Conservation (phyloP, 1,140 invertebrate genomes). For the Papilio aristodemus region DNA sequence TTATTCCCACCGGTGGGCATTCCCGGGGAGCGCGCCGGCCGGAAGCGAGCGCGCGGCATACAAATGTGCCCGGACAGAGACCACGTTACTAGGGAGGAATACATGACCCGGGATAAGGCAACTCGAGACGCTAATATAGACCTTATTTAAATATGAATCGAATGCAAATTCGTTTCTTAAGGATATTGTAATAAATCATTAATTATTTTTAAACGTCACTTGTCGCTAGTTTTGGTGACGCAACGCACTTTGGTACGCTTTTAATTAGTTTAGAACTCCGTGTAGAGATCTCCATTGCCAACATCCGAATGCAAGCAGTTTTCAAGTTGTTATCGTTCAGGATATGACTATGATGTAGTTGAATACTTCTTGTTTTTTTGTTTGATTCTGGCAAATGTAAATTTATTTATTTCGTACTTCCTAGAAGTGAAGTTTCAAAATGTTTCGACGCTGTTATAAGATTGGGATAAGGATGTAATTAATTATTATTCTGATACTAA, state of each 20-base stretch:
- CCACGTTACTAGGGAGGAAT: slow-evolving; percentile 43
- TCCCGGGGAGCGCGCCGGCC: neutral
- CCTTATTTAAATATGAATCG: neutral
- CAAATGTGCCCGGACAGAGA: slow-evolving; percentile 7
- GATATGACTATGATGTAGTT: too few species aligned
- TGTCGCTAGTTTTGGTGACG: slow-evolving; percentile 10
- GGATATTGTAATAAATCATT: neutral
- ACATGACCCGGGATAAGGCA: slow-evolving; percentile 37
- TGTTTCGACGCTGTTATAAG: too few species aligned
- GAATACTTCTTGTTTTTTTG: too few species aligned
- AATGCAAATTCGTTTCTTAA: neutral
- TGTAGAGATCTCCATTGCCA: too few species aligned
- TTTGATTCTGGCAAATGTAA: too few species aligned
- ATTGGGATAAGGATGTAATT: too few species aligned
- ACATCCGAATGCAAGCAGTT: neutral
- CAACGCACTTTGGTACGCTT: neutral
- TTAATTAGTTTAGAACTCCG: slow-evolving; percentile 3
- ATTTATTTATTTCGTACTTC: too few species aligned
- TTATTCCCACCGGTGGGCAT: slow-evolving; percentile 2
- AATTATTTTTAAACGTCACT: neutral
- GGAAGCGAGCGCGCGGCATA: slow-evolving; percentile 20
- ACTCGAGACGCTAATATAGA: neutral
- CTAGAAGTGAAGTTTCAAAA: too few species aligned
- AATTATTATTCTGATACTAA: too few species aligned
- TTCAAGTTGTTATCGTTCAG: too few species aligned